Percentiles rank a stretch among this genome's conserved stretches.
Evolutionary conservation across 2,797 vertebrate genomes (phyloP).

Genomic region (Crenuchus spilurus): DNA sequence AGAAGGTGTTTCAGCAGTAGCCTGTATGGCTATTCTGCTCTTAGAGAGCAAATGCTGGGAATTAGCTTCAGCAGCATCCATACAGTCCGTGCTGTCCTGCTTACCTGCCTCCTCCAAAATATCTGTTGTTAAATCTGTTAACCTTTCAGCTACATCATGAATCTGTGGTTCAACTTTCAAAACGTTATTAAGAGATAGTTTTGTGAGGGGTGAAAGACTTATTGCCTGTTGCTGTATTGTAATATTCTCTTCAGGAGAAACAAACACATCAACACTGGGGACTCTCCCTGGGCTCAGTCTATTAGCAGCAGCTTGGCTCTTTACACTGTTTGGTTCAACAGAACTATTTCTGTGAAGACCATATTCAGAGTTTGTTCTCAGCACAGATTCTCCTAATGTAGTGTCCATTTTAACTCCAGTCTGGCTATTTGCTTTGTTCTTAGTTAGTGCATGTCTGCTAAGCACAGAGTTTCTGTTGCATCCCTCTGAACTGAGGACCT

Average conservation of each 20-base stretch:
- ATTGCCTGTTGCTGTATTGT: conserved; percentile 8
- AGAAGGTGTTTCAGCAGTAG: conserved; percentile 45
- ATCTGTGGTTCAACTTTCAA: conserved; percentile 38
- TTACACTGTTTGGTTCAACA: background rate
- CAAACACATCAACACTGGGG: background rate
- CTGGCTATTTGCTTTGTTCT: background rate
- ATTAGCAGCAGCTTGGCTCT: conserved; percentile 46
- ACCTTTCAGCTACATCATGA: conserved; percentile 58
- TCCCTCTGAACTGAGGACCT: background rate
- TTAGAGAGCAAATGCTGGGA: conserved; percentile 54
- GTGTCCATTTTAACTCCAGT: background rate
- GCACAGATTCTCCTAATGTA: background rate
- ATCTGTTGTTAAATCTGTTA: conserved; percentile 42
- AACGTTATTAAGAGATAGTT: conserved; percentile 55
- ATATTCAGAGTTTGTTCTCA: background rate
- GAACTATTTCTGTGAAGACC: conserved; percentile 1
- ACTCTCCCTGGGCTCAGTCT: conserved; percentile 32
- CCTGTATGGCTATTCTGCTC: conserved; percentile 51
- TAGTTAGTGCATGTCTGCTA: conserved; percentile 1
- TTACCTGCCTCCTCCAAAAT: conserved; percentile 10
- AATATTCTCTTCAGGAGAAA: conserved; percentile 20
- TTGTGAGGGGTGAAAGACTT: conserved; percentile 32
- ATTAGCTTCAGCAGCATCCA: conserved; percentile 23
- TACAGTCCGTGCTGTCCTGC: conserved; percentile 25
- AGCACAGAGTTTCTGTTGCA: background rate